Evolutionary conservation across 2,888 invertebrate species (phyloP).

Genomic region (Archips xylosteana): DNA sequence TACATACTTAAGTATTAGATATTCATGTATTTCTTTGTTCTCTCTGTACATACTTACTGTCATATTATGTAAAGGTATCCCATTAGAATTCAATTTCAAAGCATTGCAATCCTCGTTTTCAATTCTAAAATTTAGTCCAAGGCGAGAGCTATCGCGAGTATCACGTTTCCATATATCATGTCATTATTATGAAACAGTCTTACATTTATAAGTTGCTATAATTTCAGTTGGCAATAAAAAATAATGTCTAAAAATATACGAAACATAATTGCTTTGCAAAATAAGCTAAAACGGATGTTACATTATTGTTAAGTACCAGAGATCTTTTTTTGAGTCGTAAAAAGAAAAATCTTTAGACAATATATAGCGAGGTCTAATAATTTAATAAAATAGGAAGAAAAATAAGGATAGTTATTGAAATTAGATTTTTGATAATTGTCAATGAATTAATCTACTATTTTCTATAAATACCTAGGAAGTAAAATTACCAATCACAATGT

Average conservation of each 20-base stretch:
- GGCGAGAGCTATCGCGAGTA: constrained; percentile 15
- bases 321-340: no score
- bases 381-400: no score
- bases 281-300: not conserved
- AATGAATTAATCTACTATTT: no score
- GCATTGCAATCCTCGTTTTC: constrained; percentile 28
- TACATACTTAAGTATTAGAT: not conserved
- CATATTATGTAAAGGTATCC: constrained; percentile 23
- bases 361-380: no score
- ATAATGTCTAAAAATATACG: constrained; percentile 7
- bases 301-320: not conserved
- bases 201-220: constrained; percentile 20
- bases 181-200: constrained; percentile 33
- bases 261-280: not conserved
- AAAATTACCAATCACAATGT: no score
- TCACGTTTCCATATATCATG: constrained; percentile 30
- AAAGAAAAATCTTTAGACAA: no score
- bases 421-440: no score
- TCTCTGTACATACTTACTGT: not conserved
- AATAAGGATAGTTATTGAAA: no score
- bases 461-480: no score
- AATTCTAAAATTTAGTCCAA: constrained; percentile 37
- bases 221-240: constrained; percentile 27
- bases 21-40: constrained; percentile 25
- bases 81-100: constrained; percentile 37